Conservation (phyloP, 2,113 vertebrate species). For the Coryphaenoides rupestris region DNA sequence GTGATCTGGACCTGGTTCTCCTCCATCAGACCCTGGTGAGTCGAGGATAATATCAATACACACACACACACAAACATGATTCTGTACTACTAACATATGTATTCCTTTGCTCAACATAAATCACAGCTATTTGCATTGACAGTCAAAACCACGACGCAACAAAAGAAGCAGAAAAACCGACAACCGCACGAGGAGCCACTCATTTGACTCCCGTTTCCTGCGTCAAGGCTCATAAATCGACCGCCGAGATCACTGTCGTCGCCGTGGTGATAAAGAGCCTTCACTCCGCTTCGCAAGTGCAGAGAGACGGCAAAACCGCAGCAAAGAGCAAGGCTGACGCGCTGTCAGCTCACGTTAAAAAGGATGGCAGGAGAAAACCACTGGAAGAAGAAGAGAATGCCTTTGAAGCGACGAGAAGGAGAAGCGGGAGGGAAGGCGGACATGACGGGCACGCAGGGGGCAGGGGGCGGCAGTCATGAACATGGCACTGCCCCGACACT, state of each 20-base stretch:
- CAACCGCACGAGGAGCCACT: background rate
- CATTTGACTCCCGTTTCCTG: slow-evolving; percentile 21
- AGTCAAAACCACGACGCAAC: background rate
- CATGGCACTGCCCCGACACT: slow-evolving; percentile 55
- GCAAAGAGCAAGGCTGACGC: slow-evolving; percentile 25
- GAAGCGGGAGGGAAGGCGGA: slow-evolving; percentile 9
- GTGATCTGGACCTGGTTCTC: slow-evolving; percentile 89
- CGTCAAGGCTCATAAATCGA: slow-evolving; percentile 14
- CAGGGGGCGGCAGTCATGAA: slow-evolving; percentile 59
- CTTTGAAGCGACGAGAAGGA: background rate
- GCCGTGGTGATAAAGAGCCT: slow-evolving; percentile 25
- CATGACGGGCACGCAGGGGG: slow-evolving; percentile 49
- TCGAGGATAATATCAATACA: background rate
- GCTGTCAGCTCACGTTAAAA: slow-evolving; percentile 46
- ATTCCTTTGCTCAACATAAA: background rate
- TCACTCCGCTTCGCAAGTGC: slow-evolving; percentile 10
- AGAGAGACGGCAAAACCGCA: slow-evolving; percentile 25
- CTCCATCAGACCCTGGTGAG: slow-evolving; percentile 80
- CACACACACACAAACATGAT: background rate
- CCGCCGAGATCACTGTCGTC: slow-evolving; percentile 19
- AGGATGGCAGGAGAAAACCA: slow-evolving; percentile 15
- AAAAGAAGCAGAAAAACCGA: slow-evolving; percentile 10
- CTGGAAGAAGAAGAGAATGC: background rate
- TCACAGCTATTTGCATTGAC: background rate
- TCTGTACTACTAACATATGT: background rate